A percentile compares a stretch with the other conserved stretches of the same genome.
Evolutionary conservation across 1,140 invertebrate genomes (phyloP).

Genomic region (Holotrichia oblita): DNA sequence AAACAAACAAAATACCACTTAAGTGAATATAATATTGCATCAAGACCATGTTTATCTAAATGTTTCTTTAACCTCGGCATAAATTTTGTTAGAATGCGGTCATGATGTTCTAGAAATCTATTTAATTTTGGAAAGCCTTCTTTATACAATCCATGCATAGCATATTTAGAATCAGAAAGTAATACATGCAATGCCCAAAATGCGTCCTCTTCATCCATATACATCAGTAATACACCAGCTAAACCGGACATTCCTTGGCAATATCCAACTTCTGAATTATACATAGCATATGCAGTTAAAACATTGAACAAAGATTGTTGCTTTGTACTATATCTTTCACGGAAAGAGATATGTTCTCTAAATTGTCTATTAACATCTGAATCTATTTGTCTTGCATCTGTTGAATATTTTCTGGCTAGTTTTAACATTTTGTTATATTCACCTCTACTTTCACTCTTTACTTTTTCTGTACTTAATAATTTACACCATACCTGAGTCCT

Average conservation of each 20-base stretch:
- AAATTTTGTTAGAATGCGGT: slow-evolving; percentile 94
- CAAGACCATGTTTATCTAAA: slow-evolving; percentile 94
- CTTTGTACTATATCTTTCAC: slow-evolving; percentile 94
- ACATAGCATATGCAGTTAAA: slow-evolving; percentile 96
- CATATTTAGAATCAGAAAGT: slow-evolving; percentile 91
- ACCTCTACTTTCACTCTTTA: slow-evolving; percentile 81
- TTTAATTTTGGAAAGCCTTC: slow-evolving; percentile 98
- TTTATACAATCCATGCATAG: slow-evolving; percentile 98
- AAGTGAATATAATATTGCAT: slow-evolving; percentile 94
- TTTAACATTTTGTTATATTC: slow-evolving; percentile 91
- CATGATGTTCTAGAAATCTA: slow-evolving; percentile 89
- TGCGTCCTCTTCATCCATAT: slow-evolving; percentile 95
- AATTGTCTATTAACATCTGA: slow-evolving; percentile 99
- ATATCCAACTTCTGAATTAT: slow-evolving; percentile 93
- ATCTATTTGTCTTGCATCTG: slow-evolving; percentile 98
- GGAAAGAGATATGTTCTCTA: slow-evolving; percentile 94
- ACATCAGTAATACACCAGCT: slow-evolving; percentile 93
- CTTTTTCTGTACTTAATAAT: slow-evolving; percentile 80
- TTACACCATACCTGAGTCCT: slow-evolving; percentile 85
- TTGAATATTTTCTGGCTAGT: slow-evolving; percentile 88
- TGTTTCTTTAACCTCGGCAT: slow-evolving; percentile 95
- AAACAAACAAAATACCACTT: slow-evolving; percentile 99
- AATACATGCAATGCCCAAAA: slow-evolving; percentile 97
- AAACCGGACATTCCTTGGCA: slow-evolving; percentile 98
- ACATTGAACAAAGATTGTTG: slow-evolving; percentile 98